Base-by-base conservation (phyloP, 2,113 vertebrate genomes). In the Accipiter virgatus region DNA sequence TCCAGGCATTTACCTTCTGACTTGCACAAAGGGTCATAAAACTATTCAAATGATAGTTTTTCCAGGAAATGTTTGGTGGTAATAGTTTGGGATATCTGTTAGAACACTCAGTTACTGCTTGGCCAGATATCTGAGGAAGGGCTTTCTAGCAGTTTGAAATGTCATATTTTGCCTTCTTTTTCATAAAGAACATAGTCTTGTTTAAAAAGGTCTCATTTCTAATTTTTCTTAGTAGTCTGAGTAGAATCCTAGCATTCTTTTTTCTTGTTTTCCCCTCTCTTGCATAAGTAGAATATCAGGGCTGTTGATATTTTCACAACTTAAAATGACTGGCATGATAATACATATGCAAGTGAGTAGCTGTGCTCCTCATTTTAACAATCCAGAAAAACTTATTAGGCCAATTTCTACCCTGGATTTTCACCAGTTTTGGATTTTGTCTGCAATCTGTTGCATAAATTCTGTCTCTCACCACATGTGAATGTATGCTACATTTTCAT, bases 1-100 rank as follows among this genome's bases (percentile, higher is more conserved):
- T 93, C 38, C 50, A 85, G 81, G 48, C 91, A 87, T 82, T 93
- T 93, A 73, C 74, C 43, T 95, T 96, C 93, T 75, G 75, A 92
- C 50, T 95, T 85, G 91, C 96, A 92, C 88, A 93, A 95, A 96
- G 92, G 84, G 81, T 90, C 86, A 96, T 96, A 97, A 97, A 97
- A 92, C 63, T 90, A 89, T 92, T 94, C 66, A 94, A 93, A 92
- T 95, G 70, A 96, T 94, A 96, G 89, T 93, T 97, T 97, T 96
- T 96, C 94, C 96, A 96, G 95, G 95, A 97, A 94, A 94, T 89
- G 91, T 96, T 92, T 96, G 86, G 65, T 95, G 70, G 85, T 95
- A 95, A 84, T 95, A 91, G 73, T 94, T 95, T 34, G 47, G 67
- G 68, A 91, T 94, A 88, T 96, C 96, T 94, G 92, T 81, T 97